Conservation (phyloP, 1,140 invertebrate species). For the Drosophila bipectinata region DNA sequence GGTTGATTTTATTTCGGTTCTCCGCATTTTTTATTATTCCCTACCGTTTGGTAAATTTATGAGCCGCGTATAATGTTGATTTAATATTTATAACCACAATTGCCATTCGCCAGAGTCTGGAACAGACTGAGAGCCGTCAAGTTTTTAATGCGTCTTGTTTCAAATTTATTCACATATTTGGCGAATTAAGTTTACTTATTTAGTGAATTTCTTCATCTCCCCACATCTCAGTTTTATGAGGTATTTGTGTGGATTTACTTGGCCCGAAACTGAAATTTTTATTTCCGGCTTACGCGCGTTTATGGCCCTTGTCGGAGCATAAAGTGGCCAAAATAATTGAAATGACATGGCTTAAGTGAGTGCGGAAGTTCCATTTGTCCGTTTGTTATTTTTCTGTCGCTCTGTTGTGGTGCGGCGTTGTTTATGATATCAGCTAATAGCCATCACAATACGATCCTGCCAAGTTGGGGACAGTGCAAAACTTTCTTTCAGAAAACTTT, state of each 20-base stretch:
- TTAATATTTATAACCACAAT: constrained; percentile 76
- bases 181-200: constrained; percentile 70
- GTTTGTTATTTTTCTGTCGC: constrained; percentile 27
- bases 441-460: constrained; percentile 12
- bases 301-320: constrained; percentile 51
- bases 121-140: constrained; percentile 31
- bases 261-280: constrained; percentile 65
- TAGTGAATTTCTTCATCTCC: constrained; percentile 41
- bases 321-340: constrained; percentile 74
- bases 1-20: constrained; percentile 62
- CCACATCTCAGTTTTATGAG: constrained; percentile 24
- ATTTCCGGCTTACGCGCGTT: constrained; percentile 60
- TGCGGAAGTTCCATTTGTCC: constrained; percentile 36
- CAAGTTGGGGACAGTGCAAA: neutral
- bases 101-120: constrained; percentile 26
- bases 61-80: constrained; percentile 68
- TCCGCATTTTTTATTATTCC: constrained; percentile 36
- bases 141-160: constrained; percentile 50
- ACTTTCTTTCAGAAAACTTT: constrained; percentile 32
- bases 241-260: constrained; percentile 28
- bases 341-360: constrained; percentile 58
- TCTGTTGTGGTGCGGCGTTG: constrained; percentile 16
- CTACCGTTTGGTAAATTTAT: constrained; percentile 58
- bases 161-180: constrained; percentile 39
- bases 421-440: constrained; percentile 40